phyloP scores from a whole-genome alignment of 2,113 vertebrate species.

The Leptocoma aspasia region DNA sequence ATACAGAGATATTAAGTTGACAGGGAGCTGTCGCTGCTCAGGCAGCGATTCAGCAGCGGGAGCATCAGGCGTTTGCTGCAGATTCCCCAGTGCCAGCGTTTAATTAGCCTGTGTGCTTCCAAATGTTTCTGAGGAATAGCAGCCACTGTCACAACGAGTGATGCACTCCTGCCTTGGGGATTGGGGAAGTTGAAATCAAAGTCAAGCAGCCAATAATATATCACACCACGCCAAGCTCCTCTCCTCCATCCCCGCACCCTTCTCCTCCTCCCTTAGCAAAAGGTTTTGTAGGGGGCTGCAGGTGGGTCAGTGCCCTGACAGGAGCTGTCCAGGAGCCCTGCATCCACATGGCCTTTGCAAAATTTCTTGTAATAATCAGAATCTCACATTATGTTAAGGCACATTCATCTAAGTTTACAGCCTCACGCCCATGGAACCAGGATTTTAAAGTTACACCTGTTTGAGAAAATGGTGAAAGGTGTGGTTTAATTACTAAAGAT shows the following conservation, averaged over 20 bases:
- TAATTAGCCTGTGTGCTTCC: slow-evolving; percentile 6
- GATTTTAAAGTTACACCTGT: not conserved
- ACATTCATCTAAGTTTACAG: not conserved
- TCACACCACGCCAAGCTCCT: not conserved
- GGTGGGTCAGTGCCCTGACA: not conserved
- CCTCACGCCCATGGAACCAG: fast-evolving
- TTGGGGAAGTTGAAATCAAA: slow-evolving; percentile 10
- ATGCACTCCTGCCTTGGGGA: not conserved
- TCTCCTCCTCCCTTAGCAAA: not conserved
- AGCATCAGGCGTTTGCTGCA: not conserved
- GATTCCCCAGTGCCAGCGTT: not conserved
- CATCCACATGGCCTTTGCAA: fast-evolving
- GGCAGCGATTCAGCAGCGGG: slow-evolving; percentile 4
- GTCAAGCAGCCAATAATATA: not conserved
- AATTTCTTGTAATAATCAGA: not conserved
- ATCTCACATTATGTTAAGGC: fast-evolving
- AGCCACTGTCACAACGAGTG: not conserved
- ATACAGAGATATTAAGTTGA: slow-evolving; percentile 24
- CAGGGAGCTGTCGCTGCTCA: slow-evolving; percentile 8
- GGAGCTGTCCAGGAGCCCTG: not conserved
- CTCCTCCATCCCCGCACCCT: not conserved
- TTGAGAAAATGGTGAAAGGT: not conserved
- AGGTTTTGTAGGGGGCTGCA: not conserved
- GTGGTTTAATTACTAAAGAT: not conserved
- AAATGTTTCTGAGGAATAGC: not conserved